phyloP scores from a whole-genome alignment of 2,888 invertebrate genomes.

The Cryptocephalus moraei region DNA sequence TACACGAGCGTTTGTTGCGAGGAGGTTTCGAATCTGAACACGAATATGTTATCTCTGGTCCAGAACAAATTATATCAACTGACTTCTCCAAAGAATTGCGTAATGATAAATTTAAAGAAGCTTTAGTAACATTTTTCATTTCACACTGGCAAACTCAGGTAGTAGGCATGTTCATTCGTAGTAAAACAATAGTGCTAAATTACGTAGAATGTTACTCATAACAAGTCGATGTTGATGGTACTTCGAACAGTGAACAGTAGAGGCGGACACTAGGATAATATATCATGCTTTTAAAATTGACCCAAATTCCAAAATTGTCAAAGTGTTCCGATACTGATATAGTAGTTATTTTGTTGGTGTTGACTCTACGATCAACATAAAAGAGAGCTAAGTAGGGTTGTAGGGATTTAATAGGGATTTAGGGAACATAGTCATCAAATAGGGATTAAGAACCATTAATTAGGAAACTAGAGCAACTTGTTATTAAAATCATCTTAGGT shows the following conservation, averaged over 20 bases:
- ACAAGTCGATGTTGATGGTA: background rate
- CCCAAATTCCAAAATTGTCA: constrained; percentile 3
- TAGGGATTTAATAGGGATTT: too few species aligned
- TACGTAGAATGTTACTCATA: constrained; percentile 1
- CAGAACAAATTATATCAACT: constrained; percentile 5
- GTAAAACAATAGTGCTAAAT: constrained; percentile 2
- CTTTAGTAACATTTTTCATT: constrained; percentile 5
- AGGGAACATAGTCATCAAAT: too few species aligned
- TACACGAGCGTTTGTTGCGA: constrained; percentile 8
- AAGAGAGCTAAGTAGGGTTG: too few species aligned
- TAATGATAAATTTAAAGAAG: constrained; percentile 8
- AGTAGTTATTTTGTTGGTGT: constrained; percentile 6
- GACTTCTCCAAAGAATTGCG: constrained; percentile 7
- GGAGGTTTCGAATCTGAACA: constrained; percentile 2
- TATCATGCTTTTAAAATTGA: too few species aligned
- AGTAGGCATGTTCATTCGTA: constrained; percentile 3
- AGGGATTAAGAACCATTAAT: too few species aligned
- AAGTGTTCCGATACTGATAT: constrained; percentile 9
- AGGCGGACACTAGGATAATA: constrained; percentile 1
- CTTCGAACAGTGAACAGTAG: background rate
- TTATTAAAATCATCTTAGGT: too few species aligned
- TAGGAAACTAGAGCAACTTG: too few species aligned
- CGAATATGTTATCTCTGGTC: constrained; percentile 8
- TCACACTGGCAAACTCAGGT: constrained; percentile 6
- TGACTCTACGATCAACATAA: too few species aligned